Conservation (phyloP, 1,140 invertebrate species). For the Lanistes nyassanus region DNA sequence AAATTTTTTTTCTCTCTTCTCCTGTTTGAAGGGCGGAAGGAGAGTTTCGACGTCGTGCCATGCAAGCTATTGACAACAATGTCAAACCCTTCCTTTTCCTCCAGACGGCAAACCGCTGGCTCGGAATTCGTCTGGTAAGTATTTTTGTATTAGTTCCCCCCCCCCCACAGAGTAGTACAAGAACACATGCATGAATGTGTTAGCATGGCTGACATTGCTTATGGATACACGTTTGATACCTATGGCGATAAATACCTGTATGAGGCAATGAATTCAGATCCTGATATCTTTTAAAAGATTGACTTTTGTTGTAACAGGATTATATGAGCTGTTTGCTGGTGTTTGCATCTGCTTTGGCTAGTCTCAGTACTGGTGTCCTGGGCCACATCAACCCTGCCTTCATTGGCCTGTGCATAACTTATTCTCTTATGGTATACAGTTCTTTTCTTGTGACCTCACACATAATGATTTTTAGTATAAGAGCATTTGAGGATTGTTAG, state of each 20-base stretch:
- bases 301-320: slow-evolving; percentile 72
- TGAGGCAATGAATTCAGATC: too few relatives aligned
- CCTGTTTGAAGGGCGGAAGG: slow-evolving; percentile 51
- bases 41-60: slow-evolving; percentile 73
- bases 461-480: too few relatives aligned
- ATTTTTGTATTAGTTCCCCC: background rate
- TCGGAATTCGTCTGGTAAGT: slow-evolving; percentile 81
- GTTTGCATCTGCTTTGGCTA: slow-evolving; percentile 76
- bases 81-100: slow-evolving; percentile 81
- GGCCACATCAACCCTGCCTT: slow-evolving; percentile 64
- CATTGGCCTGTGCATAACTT: slow-evolving; percentile 71
- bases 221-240: too few relatives aligned
- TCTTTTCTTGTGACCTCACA: background rate
- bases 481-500: too few relatives aligned
- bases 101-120: slow-evolving; percentile 84
- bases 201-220: too few relatives aligned
- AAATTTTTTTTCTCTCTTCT: background rate
- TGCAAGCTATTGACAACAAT: slow-evolving; percentile 77
- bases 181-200: too few relatives aligned
- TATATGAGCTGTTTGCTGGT: slow-evolving; percentile 82
- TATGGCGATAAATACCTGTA: too few relatives aligned
- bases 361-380: slow-evolving; percentile 60
- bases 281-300: background rate
- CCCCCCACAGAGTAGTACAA: too few relatives aligned
- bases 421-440: slow-evolving; percentile 68